Evolutionary conservation across 2,113 vertebrate genomes (phyloP).

Genomic region (Ceuthmochares aereus): DNA sequence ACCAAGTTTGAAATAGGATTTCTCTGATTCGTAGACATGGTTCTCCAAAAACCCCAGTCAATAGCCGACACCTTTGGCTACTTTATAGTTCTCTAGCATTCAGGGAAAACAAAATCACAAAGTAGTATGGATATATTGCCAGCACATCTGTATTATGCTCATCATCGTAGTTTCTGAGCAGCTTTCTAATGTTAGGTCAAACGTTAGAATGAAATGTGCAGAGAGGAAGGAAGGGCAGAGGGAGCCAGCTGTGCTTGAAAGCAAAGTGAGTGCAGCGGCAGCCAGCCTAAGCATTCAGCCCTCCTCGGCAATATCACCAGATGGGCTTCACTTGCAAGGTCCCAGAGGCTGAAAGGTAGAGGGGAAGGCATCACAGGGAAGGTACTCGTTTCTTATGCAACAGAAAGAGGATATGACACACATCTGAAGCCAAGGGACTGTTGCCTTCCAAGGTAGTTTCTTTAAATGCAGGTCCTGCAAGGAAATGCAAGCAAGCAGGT

Average conservation of each 20-base stretch:
- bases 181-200: neutral
- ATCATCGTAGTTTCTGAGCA: neutral
- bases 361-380: neutral
- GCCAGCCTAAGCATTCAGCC: neutral
- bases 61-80: neutral
- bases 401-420: neutral
- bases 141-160: neutral
- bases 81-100: neutral
- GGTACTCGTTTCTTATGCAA: neutral
- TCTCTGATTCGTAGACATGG: neutral
- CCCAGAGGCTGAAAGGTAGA: neutral
- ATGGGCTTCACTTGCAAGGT: neutral
- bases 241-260: neutral
- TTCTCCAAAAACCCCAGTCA: neutral
- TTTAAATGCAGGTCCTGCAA: neutral
- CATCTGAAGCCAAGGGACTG: neutral
- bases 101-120: neutral
- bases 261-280: neutral
- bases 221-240: neutral
- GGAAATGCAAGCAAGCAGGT: neutral
- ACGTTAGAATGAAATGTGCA: neutral
- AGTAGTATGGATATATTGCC: neutral
- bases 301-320: rapidly evolving
- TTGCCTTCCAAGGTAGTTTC: neutral
- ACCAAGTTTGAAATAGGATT: neutral